phyloP scores from a whole-genome alignment of 2,113 vertebrate genomes.

The Potamarius usumacintae region DNA sequence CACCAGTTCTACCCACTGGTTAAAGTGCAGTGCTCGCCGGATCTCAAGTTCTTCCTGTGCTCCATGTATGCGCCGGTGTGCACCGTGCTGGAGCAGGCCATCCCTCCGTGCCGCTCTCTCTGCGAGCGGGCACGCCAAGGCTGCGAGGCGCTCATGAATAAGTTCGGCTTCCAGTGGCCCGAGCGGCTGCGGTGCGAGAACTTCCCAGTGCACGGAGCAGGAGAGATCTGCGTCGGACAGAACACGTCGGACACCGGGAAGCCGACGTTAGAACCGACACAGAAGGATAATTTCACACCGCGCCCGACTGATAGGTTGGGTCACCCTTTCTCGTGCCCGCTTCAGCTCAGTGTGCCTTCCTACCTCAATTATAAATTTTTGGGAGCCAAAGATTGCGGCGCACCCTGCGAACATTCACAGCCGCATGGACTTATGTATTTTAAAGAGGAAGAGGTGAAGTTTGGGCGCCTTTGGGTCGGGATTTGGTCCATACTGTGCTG shows the following conservation, averaged over 20 bases:
- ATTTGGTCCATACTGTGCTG: constrained; percentile 86
- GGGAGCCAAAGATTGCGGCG: constrained; percentile 86
- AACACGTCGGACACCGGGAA: constrained; percentile 77
- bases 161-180: constrained; percentile 87
- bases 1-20: constrained; percentile 86
- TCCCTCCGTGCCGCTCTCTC: constrained; percentile 82
- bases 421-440: constrained; percentile 90
- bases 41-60: constrained; percentile 83
- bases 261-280: constrained; percentile 71
- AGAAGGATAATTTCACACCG: constrained; percentile 68
- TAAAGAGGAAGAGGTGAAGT: constrained; percentile 83
- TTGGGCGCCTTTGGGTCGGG: constrained; percentile 86
- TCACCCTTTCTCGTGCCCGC: constrained; percentile 83
- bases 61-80: constrained; percentile 87
- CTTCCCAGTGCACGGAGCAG: constrained; percentile 80
- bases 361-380: constrained; percentile 88
- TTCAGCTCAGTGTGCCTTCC: constrained; percentile 84
- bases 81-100: constrained; percentile 83
- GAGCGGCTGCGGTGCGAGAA: constrained; percentile 82
- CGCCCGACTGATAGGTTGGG: constrained; percentile 47
- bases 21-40: constrained; percentile 80
- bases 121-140: constrained; percentile 83
- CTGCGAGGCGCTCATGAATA: constrained; percentile 86
- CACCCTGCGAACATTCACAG: constrained; percentile 83
- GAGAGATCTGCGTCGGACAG: constrained; percentile 86